These are phyloP conservation scores for Tridacna gigas DNA, from an alignment of 2,888 invertebrate species.

Conservation along the genomic window DNA sequence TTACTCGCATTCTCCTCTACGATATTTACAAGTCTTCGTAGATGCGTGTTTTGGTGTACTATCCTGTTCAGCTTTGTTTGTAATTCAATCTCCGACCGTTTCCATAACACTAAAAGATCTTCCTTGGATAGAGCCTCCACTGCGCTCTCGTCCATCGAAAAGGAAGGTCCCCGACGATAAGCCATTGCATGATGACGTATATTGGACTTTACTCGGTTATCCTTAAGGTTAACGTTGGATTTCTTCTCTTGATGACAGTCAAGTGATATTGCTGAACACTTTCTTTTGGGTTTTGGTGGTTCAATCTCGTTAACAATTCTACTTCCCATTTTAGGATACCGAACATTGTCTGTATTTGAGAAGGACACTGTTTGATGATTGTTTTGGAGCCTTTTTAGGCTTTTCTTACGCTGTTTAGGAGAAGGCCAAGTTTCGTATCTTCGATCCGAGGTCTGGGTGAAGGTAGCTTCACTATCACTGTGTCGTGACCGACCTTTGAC, in stretches of 20 bases:
- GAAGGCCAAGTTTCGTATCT: constrained; percentile 63
- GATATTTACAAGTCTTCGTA: constrained; percentile 52
- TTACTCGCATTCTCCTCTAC: constrained; percentile 22
- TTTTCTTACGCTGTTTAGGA: constrained; percentile 49
- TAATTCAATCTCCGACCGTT: constrained; percentile 91
- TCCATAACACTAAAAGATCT: constrained; percentile 91
- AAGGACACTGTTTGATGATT: constrained; percentile 25
- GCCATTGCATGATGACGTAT: constrained; percentile 76
- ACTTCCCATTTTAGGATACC: neutral
- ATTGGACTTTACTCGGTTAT: constrained; percentile 78
- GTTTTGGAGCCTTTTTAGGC: constrained; percentile 38
- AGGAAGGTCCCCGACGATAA: constrained; percentile 61
- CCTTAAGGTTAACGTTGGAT: constrained; percentile 60
- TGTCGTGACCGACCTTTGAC: neutral
- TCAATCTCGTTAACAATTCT: constrained; percentile 47
- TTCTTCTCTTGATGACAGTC: constrained; percentile 17
- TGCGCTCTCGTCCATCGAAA: constrained; percentile 74
- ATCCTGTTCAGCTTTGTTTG: constrained; percentile 88
- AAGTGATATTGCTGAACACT: constrained; percentile 29
- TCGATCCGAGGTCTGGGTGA: neutral
- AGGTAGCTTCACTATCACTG: constrained; percentile 11
- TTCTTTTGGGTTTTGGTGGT: constrained; percentile 5
- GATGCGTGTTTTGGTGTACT: constrained; percentile 65
- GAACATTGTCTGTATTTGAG: neutral
- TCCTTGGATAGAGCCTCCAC: constrained; percentile 89